A percentile compares a stretch with the other conserved stretches of the same genome.
Evolutionary conservation across 1,140 invertebrate genomes (phyloP).

Genomic region (Dreissena rostriformis): DNA sequence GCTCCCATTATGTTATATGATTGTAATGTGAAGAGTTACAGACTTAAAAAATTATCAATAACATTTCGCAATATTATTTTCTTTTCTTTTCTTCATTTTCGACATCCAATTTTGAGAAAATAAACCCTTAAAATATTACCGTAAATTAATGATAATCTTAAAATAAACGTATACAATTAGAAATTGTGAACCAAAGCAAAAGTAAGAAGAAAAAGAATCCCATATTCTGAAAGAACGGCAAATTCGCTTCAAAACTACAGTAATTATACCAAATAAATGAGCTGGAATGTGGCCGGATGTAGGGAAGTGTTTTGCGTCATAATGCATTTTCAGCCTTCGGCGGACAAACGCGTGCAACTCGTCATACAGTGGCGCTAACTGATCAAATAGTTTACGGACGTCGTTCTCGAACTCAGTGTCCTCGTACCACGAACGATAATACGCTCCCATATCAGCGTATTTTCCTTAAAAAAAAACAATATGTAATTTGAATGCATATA

Average conservation of each 20-base stretch:
- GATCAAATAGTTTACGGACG: slow-evolving; percentile 89
- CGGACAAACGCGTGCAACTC: slow-evolving; percentile 94
- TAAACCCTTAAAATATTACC: background rate
- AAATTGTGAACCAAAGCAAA: background rate
- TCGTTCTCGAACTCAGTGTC: slow-evolving; percentile 83
- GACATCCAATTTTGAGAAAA: too few species aligned
- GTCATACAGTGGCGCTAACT: slow-evolving; percentile 93
- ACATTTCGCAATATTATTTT: too few species aligned
- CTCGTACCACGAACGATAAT: slow-evolving; percentile 79
- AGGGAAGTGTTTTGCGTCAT: slow-evolving; percentile 73
- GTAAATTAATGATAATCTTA: background rate
- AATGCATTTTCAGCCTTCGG: slow-evolving; percentile 88
- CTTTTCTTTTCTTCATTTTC: too few species aligned
- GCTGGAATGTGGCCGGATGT: slow-evolving; percentile 77
- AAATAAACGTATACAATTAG: background rate
- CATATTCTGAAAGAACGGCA: background rate
- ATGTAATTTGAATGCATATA: background rate
- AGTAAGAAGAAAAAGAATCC: background rate
- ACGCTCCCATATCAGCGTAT: slow-evolving; percentile 87
- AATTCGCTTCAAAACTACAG: background rate
- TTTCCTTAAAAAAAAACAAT: slow-evolving; percentile 55
- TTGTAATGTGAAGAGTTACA: too few species aligned
- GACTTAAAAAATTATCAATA: too few species aligned
- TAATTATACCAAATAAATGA: slow-evolving; percentile 84
- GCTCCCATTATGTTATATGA: too few species aligned